Percentiles rank a stretch among this genome's conserved stretches.
Evolutionary conservation across 2,888 invertebrate genomes (phyloP).

Genomic region (Acrocyrtus sp.): DNA sequence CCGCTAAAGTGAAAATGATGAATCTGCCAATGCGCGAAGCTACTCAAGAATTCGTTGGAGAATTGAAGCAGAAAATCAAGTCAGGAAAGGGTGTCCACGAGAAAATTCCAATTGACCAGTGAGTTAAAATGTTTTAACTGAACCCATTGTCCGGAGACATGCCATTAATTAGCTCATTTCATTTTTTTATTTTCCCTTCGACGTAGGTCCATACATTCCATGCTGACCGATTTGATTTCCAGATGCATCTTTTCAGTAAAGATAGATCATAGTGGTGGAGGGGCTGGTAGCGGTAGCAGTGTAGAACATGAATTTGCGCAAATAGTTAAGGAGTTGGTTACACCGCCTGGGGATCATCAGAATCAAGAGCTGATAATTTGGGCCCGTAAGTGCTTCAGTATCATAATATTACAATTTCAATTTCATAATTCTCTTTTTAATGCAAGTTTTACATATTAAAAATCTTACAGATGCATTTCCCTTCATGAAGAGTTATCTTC

Average conservation of each 20-base stretch:
- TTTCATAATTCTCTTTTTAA: not conserved
- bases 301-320: slow-evolving; percentile 33
- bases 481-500: slow-evolving; percentile 12
- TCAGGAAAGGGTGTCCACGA: slow-evolving; percentile 9
- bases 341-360: not conserved
- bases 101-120: slow-evolving; percentile 42
- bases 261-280: slow-evolving; percentile 20
- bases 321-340: slow-evolving; percentile 27
- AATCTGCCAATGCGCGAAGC: slow-evolving; percentile 38
- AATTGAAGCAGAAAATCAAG: slow-evolving; percentile 17
- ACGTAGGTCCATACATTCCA: slow-evolving; percentile 29
- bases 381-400: slow-evolving; percentile 24
- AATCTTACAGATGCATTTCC: slow-evolving; percentile 51
- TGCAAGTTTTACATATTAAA: not conserved
- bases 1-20: slow-evolving; percentile 51
- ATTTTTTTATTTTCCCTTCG: not conserved
- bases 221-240: slow-evolving; percentile 50
- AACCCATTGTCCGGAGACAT: not conserved
- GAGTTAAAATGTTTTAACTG: slow-evolving; percentile 12
- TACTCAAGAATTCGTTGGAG: slow-evolving; percentile 12
- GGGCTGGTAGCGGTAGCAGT: slow-evolving; percentile 22
- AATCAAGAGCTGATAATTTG: slow-evolving; percentile 3
- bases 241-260: slow-evolving; percentile 42
- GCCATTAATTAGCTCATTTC: not conserved
- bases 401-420: not conserved